A percentile compares a stretch with the other conserved stretches of the same genome.
Evolutionary conservation across 2,797 vertebrate genomes (phyloP).

Genomic region (Thripadectes ignobilis): DNA sequence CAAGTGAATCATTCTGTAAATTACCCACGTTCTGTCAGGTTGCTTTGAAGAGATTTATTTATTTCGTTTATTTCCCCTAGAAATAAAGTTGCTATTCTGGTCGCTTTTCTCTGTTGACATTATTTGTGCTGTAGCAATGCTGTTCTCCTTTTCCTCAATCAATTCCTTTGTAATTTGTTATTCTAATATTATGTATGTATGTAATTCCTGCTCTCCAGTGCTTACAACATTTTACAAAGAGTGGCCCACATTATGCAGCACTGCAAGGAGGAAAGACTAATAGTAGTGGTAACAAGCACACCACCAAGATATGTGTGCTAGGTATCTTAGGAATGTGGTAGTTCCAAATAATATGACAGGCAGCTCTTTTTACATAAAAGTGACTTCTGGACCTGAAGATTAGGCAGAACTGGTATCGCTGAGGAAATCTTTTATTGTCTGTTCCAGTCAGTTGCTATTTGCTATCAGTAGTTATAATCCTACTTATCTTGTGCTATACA

Average conservation of each 20-base stretch:
- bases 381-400: not conserved
- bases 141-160: not conserved
- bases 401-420: not conserved
- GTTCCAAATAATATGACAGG: not conserved
- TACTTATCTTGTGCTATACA: not conserved
- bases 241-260: not conserved
- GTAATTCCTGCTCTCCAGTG: not conserved
- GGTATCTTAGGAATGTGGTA: not conserved
- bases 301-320: not conserved
- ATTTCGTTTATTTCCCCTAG: not conserved
- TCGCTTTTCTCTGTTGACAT: not conserved
- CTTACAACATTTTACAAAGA: not conserved
- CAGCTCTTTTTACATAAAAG: not conserved
- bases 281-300: not conserved
- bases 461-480: not conserved
- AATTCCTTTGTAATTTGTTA: not conserved
- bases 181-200: not conserved
- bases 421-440: not conserved
- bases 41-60: not conserved
- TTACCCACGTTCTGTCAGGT: not conserved
- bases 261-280: not conserved
- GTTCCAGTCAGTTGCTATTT: not conserved
- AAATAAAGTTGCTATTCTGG: not conserved
- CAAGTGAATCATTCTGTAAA: not conserved
- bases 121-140: not conserved